A percentile compares a stretch with the other conserved stretches of the same genome.
Evolutionary conservation across 2,797 vertebrate genomes (phyloP).

Genomic region (Paratrypauchen microcephalus): DNA sequence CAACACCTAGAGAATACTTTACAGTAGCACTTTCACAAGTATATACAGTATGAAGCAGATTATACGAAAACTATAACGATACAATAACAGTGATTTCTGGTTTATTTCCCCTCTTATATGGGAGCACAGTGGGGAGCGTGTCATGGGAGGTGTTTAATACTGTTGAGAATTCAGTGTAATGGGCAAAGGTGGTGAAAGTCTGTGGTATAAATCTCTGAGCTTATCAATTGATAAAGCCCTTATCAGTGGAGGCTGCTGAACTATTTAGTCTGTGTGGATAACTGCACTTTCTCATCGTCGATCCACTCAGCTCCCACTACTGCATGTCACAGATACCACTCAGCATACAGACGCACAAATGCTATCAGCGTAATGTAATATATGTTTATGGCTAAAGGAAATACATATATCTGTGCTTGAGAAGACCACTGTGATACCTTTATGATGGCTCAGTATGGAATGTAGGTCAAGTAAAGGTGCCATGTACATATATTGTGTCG

Average conservation of each 20-base stretch:
- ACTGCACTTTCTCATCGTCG: constrained; percentile 28
- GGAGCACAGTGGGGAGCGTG: constrained; percentile 30
- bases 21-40: background rate
- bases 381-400: background rate
- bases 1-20: too few relatives aligned
- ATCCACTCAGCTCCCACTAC: constrained; percentile 10
- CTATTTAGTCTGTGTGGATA: constrained; percentile 36
- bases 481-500: too few relatives aligned
- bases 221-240: constrained; percentile 44
- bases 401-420: background rate
- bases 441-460: background rate
- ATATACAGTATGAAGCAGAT: background rate
- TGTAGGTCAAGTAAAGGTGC: background rate
- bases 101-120: constrained; percentile 31
- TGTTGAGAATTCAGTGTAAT: constrained; percentile 23
- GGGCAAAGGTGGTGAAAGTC: constrained; percentile 38
- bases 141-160: constrained; percentile 24
- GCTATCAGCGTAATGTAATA: background rate
- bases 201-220: constrained; percentile 34
- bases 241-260: constrained; percentile 28
- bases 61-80: constrained; percentile 21
- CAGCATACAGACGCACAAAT: constrained; percentile 4
- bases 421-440: background rate
- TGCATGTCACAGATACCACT: constrained; percentile 21
- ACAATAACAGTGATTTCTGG: constrained; percentile 28